These are phyloP conservation scores for Drosophila austrosaltans DNA, from an alignment of 2,888 invertebrate species.

Conservation along the genomic window DNA sequence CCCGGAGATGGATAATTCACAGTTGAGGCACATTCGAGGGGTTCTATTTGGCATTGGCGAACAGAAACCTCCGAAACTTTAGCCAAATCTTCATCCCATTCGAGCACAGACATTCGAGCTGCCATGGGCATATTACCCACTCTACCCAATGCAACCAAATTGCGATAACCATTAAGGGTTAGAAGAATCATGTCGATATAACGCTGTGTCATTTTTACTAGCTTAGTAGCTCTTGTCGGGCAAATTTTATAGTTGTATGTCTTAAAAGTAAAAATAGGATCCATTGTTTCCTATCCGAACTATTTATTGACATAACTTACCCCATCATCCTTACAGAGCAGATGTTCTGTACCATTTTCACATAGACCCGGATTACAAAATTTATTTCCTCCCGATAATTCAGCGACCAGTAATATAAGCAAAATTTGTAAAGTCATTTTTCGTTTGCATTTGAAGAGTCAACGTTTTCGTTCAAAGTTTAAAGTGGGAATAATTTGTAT, in stretches of 20 bases:
- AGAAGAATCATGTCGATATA: background rate
- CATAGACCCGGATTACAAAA: conserved; percentile 18
- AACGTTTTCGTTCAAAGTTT: too few relatives aligned
- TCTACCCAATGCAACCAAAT: conserved; percentile 8
- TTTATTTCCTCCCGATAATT: background rate
- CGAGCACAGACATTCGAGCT: conserved; percentile 14
- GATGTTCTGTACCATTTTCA: conserved; percentile 1
- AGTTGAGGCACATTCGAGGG: conserved; percentile 6
- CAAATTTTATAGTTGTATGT: background rate
- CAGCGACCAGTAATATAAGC: conserved; percentile 13
- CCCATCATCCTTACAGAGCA: conserved; percentile 20
- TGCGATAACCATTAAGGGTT: conserved; percentile 17
- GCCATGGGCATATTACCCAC: conserved; percentile 10
- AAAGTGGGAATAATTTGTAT: background rate
- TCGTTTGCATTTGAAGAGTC: too few relatives aligned
- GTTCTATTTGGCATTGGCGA: conserved; percentile 3
- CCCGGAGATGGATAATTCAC: background rate
- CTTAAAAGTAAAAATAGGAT: background rate
- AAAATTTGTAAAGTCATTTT: background rate
- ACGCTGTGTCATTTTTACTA: conserved; percentile 3
- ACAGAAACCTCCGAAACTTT: conserved; percentile 21
- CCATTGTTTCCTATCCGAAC: background rate
- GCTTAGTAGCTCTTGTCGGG: background rate
- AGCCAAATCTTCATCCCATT: conserved; percentile 22
- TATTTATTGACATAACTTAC: background rate